Evolutionary conservation across 1,140 invertebrate species (phyloP), one percentile per base, ranked within the genome.

Genomic region (Adelges cooleyi): DNA sequence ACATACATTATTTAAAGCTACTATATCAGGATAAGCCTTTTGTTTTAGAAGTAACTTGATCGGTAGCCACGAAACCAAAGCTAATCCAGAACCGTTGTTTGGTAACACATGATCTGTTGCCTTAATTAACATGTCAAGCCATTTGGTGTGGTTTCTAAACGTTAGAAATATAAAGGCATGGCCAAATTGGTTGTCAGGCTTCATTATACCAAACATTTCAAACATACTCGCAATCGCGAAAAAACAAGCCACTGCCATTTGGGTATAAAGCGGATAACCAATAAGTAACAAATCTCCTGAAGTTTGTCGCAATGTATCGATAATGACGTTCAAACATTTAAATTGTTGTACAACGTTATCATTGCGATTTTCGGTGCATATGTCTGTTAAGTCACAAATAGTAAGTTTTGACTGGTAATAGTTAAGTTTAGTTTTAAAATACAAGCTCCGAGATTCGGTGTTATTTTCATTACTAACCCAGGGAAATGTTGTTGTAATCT

Each of bases 211-310:
- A 25, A 20, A 20, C 6, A 17, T n/a, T 1, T 48, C 17, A 20
- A 62, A 62, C 56, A 62, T 62, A 13, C 18, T 48, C 13, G 56
- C 56, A 23, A 62, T 42, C 0, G 40, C 25, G 11, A 33, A 62
- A 10, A 48, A n/a, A 22, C 27, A 33, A 3, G 56, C 56, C 2
- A 62, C 56, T 0, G 42, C 17, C 17, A 29, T 33, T 13, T 62
- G 56, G 1, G 56, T 48, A 18, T 62, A 62, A 18, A 62, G 1
- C 13, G 56, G 56, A 22, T 20, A 62, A 8, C 56, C 56, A 17
- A 59, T 4, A 4, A 62, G 5, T 6, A 46, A 2, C 22, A 62
- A 17, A 6, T 48, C 42, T 23, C 20, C 42, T 1, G 3, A 15
- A 6, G 10, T 33, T 33, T 33, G 29, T 2, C 2, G 42, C 17